Conservation (phyloP, 2,888 invertebrate species). For the Nematopogon swammerdamellus region DNA sequence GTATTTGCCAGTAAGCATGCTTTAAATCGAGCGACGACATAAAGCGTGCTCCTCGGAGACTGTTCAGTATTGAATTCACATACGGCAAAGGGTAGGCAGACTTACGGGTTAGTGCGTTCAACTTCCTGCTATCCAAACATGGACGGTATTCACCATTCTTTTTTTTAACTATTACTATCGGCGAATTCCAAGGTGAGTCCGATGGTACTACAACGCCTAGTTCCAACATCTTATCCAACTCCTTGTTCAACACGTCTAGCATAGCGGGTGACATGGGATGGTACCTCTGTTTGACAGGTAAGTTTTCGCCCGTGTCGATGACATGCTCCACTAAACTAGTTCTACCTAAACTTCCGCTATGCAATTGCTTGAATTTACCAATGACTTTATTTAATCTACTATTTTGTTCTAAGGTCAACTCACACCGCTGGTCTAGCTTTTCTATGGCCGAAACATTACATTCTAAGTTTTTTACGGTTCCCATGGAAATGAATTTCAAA, state of each 20-base stretch:
- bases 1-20: too few species aligned
- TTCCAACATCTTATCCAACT: too few species aligned
- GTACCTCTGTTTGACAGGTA: conserved; percentile 7
- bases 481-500: conserved; percentile 1
- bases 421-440: background rate
- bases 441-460: background rate
- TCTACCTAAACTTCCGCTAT: conserved; percentile 4
- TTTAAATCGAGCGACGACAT: conserved; percentile 1
- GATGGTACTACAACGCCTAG: too few species aligned
- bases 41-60: too few species aligned
- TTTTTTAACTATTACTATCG: conserved; percentile 15
- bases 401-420: background rate
- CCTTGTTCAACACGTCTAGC: too few species aligned
- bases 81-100: conserved; percentile 9
- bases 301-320: too few species aligned
- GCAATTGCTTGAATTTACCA: too few species aligned
- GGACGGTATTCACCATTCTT: conserved; percentile 11
- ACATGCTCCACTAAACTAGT: conserved; percentile 6
- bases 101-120: conserved; percentile 4
- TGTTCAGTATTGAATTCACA: conserved; percentile 2
- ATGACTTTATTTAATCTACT: too few species aligned
- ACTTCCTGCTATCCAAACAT: conserved; percentile 11
- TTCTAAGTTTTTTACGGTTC: background rate
- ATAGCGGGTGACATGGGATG: conserved; percentile 9
- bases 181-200: conserved; percentile 15